Evolutionary conservation across 2,113 vertebrate genomes (phyloP).

Genomic region (Corapipo altera): DNA sequence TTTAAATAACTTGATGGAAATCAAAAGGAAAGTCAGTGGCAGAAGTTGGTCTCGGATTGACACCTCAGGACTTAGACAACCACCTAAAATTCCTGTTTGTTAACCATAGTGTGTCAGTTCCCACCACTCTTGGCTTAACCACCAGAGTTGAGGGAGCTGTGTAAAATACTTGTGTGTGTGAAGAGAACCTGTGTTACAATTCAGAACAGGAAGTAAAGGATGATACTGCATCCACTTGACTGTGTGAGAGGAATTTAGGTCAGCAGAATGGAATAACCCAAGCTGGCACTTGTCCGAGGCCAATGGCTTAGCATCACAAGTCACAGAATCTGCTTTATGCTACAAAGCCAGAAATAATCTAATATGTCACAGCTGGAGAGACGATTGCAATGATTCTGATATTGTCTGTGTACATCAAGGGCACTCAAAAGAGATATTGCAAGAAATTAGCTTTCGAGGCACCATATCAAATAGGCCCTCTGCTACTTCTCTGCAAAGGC

Average conservation of each 20-base stretch:
- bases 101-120: background rate
- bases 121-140: background rate
- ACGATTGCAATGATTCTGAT: background rate
- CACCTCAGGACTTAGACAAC: background rate
- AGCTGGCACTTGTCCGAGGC: constrained; percentile 20
- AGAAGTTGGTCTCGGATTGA: background rate
- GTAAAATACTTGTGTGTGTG: background rate
- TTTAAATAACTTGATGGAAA: background rate
- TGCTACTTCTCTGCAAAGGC: background rate
- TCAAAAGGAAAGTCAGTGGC: background rate
- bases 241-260: constrained; percentile 48
- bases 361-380: background rate
- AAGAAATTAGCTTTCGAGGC: background rate
- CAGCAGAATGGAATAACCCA: constrained; percentile 48
- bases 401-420: background rate
- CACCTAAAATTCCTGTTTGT: background rate
- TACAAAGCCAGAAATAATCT: constrained; percentile 33
- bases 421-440: background rate
- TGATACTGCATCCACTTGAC: background rate
- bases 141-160: rapidly evolving
- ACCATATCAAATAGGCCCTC: background rate
- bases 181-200: background rate
- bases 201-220: background rate
- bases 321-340: constrained; percentile 22
- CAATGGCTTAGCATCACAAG: constrained; percentile 31